A percentile compares a stretch with the other conserved stretches of the same genome.
These are phyloP conservation scores for Pelvicachromis taeniatus DNA, from an alignment of 2,113 vertebrate species.

Conservation along the genomic window DNA sequence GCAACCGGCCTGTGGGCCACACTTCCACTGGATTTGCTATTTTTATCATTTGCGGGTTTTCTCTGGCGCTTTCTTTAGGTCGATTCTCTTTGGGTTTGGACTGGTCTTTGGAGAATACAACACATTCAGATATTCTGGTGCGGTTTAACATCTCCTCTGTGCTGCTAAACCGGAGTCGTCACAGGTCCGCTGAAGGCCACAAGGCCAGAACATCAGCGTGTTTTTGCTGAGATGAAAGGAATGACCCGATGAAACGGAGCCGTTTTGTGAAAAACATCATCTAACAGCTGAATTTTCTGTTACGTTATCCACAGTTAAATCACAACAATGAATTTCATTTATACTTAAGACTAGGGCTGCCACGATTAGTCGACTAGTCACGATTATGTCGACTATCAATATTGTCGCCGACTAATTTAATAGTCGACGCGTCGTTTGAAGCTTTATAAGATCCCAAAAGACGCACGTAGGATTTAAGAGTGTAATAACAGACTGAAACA, in stretches of 20 bases:
- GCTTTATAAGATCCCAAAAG: too few species aligned
- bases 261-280: not conserved
- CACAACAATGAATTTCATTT: not conserved
- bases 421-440: too few species aligned
- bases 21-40: not conserved
- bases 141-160: not conserved
- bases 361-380: too few species aligned
- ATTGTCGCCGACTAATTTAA: too few species aligned
- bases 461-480: too few species aligned
- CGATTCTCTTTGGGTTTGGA: not conserved
- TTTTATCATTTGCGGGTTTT: too few species aligned
- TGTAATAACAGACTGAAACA: too few species aligned
- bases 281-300: not conserved
- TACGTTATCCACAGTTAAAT: rapidly evolving
- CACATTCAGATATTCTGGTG: not conserved
- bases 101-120: too few species aligned
- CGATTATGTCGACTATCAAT: too few species aligned
- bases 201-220: not conserved
- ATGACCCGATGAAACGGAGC: not conserved
- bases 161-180: rapidly evolving
- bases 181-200: not conserved
- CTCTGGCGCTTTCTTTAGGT: not conserved
- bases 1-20: not conserved
- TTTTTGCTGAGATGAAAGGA: not conserved
- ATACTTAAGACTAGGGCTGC: too few species aligned